Evolutionary conservation across 2,113 vertebrate genomes (phyloP).

Genomic region (Thunnus maccoyii): DNA sequence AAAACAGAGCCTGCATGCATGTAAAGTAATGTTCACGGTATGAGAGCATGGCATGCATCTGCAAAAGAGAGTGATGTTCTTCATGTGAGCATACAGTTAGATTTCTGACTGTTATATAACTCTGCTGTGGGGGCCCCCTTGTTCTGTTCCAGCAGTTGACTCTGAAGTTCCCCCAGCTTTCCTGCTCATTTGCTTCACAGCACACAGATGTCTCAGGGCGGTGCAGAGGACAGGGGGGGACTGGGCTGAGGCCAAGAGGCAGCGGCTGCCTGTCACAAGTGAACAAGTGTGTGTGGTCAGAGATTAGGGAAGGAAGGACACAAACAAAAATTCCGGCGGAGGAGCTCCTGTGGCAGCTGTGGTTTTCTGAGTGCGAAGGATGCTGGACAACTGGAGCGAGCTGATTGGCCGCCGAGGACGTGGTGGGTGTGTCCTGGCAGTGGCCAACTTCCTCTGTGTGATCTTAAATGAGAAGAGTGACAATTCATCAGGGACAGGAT

Average conservation of each 20-base stretch:
- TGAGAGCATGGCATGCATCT: conserved; percentile 41
- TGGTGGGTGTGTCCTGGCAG: conserved; percentile 84
- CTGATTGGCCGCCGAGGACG: conserved; percentile 80
- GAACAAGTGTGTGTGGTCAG: conserved; percentile 81
- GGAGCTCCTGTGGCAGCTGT: conserved; percentile 85
- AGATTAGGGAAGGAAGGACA: conserved; percentile 81
- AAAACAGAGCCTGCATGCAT: conserved; percentile 13
- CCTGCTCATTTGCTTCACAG: conserved; percentile 62
- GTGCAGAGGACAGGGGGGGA: conserved; percentile 38
- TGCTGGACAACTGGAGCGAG: conserved; percentile 86
- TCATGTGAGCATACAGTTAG: conserved; percentile 48
- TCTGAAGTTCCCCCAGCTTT: conserved; percentile 73
- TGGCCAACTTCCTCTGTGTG: conserved; percentile 83
- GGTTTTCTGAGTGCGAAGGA: conserved; percentile 83
- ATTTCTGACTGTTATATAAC: conserved; percentile 71
- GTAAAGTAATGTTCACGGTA: conserved; percentile 44
- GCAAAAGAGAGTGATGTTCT: conserved; percentile 57
- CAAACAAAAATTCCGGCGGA: conserved; percentile 72
- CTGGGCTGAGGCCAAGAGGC: conserved; percentile 64
- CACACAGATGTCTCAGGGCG: conserved; percentile 72
- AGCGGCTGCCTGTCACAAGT: conserved; percentile 75
- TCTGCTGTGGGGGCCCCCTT: conserved; percentile 61
- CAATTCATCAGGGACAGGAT: conserved; percentile 79
- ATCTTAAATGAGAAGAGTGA: conserved; percentile 83
- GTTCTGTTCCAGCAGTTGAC: conserved; percentile 66